phyloP scores from a whole-genome alignment of 2,888 invertebrate genomes.

The Ephialtes manifestator region DNA sequence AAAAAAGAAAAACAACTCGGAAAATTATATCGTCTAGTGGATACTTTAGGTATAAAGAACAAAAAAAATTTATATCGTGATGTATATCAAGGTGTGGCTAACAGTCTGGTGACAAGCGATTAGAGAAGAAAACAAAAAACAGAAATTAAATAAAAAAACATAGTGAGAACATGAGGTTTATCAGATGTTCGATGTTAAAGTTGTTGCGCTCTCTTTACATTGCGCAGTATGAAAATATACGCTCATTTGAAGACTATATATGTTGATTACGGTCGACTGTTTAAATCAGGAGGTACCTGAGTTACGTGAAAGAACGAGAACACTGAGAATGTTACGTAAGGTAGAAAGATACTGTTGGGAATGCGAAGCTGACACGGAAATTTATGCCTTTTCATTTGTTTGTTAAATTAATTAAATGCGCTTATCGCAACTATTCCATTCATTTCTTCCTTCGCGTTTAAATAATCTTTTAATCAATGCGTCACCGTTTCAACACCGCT shows the following conservation, averaged over 20 bases:
- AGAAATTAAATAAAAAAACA: conserved; percentile 36
- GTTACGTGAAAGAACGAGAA: conserved; percentile 26
- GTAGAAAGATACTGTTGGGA: conserved; percentile 50
- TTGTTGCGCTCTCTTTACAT: conserved; percentile 76
- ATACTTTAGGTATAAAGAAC: conserved; percentile 51
- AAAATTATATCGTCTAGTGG: conserved; percentile 68
- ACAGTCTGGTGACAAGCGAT: conserved; percentile 59
- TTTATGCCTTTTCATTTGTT: conserved; percentile 25
- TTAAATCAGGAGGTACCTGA: conserved; percentile 63
- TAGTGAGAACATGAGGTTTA: conserved; percentile 71
- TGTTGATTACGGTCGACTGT: conserved; percentile 67
- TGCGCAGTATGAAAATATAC: conserved; percentile 76
- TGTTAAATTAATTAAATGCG: background rate
- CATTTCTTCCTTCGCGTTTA: conserved; percentile 36
- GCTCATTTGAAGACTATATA: conserved; percentile 73
- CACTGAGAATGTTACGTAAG: conserved; percentile 48
- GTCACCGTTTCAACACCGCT: background rate
- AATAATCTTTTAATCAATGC: conserved; percentile 15
- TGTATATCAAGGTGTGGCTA: conserved; percentile 73
- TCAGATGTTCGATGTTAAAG: conserved; percentile 78
- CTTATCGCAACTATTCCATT: conserved; percentile 4
- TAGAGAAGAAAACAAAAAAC: conserved; percentile 33
- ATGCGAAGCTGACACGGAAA: conserved; percentile 40
- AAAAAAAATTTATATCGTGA: conserved; percentile 75
- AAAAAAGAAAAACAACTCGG: conserved; percentile 48